phyloP scores from a whole-genome alignment of 2,113 vertebrate species.

The Myrmecophaga tridactyla region DNA sequence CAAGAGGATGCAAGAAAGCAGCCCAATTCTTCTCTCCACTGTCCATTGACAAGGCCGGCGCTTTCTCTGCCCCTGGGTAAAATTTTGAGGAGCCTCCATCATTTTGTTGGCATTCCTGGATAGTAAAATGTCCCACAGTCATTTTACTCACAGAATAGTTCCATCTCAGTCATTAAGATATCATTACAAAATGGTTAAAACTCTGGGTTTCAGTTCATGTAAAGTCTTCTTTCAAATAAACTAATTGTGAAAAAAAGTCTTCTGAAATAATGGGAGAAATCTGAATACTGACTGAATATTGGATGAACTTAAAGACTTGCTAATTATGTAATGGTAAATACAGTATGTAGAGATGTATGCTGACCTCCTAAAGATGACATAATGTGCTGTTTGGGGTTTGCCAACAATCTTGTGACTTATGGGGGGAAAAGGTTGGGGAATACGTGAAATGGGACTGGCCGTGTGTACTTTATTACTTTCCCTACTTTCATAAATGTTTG shows the following conservation, averaged over 20 bases:
- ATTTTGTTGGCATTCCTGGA: background rate
- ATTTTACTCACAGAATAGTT: background rate
- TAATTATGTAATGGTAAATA: background rate
- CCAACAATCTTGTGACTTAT: background rate
- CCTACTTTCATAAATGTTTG: background rate
- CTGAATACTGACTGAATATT: background rate
- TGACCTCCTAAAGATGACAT: background rate
- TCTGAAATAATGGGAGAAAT: background rate
- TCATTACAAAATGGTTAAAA: background rate
- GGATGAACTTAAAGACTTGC: background rate
- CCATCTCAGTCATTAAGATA: background rate
- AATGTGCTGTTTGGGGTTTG: background rate
- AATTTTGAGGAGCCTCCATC: background rate
- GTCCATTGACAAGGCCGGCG: background rate
- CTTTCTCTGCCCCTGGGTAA: background rate
- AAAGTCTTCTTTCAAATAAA: background rate
- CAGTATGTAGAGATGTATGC: background rate
- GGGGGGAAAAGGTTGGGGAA: too few relatives aligned
- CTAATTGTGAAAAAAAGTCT: background rate
- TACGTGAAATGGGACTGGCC: background rate
- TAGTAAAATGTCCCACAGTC: background rate
- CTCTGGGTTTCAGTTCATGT: background rate
- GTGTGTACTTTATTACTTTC: background rate
- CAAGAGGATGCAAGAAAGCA: rapidly evolving
- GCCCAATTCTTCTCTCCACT: background rate